These are phyloP conservation scores for Oscheius myriophilus DNA, from an alignment of 2,888 invertebrate genomes.

Conservation along the genomic window DNA sequence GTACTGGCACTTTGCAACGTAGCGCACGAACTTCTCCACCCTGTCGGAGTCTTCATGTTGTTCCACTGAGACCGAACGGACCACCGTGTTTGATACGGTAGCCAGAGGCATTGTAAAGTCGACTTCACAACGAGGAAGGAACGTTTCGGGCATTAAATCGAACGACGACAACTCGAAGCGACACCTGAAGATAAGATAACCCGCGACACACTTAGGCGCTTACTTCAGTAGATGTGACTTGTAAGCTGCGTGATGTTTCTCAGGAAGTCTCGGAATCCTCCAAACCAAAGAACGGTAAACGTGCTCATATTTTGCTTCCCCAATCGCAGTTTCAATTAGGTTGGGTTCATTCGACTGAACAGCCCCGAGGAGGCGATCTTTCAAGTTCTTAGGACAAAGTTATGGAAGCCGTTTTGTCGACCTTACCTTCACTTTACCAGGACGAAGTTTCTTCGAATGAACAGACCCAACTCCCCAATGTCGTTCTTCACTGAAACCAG, in stretches of 20 bases:
- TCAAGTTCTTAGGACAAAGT: slow-evolving; percentile 66
- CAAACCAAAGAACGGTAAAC: slow-evolving; percentile 89
- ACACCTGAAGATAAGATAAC: slow-evolving; percentile 44
- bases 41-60: slow-evolving; percentile 79
- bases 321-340: slow-evolving; percentile 79
- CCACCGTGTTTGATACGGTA: slow-evolving; percentile 90
- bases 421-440: slow-evolving; percentile 75
- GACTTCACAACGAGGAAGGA: slow-evolving; percentile 86
- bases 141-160: slow-evolving; percentile 93
- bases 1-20: slow-evolving; percentile 94
- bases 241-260: slow-evolving; percentile 98
- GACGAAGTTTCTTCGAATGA: slow-evolving; percentile 81
- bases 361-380: slow-evolving; percentile 77
- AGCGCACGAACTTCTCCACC: slow-evolving; percentile 97
- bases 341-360: slow-evolving; percentile 90
- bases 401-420: not conserved
- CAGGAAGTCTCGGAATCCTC: slow-evolving; percentile 95
- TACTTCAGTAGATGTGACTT: slow-evolving; percentile 89
- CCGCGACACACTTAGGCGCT: not conserved
- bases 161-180: slow-evolving; percentile 92
- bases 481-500: slow-evolving; percentile 78
- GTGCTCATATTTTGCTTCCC: slow-evolving; percentile 57
- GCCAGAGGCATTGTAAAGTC: slow-evolving; percentile 99
- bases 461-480: slow-evolving; percentile 95
- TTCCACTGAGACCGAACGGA: slow-evolving; percentile 81